These are phyloP conservation scores for Bembecia ichneumoniformis DNA, from an alignment of 2,888 invertebrate species.

Conservation along the genomic window DNA sequence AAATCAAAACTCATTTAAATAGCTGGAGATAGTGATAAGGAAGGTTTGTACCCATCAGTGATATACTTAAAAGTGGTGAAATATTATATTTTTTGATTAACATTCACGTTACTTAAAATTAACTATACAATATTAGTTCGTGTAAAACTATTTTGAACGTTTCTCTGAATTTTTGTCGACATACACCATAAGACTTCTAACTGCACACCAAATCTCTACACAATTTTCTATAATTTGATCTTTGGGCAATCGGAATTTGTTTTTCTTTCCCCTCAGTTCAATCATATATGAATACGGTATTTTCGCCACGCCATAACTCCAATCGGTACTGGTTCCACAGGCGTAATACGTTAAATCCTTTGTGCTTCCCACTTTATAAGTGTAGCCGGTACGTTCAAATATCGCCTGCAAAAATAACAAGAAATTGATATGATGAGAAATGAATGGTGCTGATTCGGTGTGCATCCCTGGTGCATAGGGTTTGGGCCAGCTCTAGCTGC, in stretches of 20 bases:
- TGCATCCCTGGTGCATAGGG: too few relatives aligned
- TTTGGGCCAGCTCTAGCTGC: too few relatives aligned
- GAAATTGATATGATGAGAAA: background rate
- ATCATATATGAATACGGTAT: conserved; percentile 62
- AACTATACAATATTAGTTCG: too few relatives aligned
- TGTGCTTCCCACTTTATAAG: conserved; percentile 56
- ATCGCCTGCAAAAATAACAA: conserved; percentile 37
- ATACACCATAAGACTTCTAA: conserved; percentile 45
- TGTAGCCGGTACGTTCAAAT: conserved; percentile 43
- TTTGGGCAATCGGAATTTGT: conserved; percentile 47
- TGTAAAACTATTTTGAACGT: background rate
- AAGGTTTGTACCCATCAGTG: too few relatives aligned
- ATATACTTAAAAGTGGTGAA: too few relatives aligned
- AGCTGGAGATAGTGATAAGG: too few relatives aligned
- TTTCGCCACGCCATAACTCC: conserved; percentile 57
- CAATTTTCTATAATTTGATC: conserved; percentile 52
- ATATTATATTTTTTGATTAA: background rate
- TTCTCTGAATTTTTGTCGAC: conserved; percentile 29
- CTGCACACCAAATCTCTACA: conserved; percentile 44
- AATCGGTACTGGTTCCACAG: conserved; percentile 59
- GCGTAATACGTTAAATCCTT: conserved; percentile 58
- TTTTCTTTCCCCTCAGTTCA: conserved; percentile 46
- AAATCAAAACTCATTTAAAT: too few relatives aligned
- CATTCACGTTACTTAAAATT: background rate
- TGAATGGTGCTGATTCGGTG: background rate